A percentile compares a stretch with the other conserved stretches of the same genome.
phyloP scores from a whole-genome alignment of 1,140 invertebrate species.

The Hylaeus volcanicus region DNA sequence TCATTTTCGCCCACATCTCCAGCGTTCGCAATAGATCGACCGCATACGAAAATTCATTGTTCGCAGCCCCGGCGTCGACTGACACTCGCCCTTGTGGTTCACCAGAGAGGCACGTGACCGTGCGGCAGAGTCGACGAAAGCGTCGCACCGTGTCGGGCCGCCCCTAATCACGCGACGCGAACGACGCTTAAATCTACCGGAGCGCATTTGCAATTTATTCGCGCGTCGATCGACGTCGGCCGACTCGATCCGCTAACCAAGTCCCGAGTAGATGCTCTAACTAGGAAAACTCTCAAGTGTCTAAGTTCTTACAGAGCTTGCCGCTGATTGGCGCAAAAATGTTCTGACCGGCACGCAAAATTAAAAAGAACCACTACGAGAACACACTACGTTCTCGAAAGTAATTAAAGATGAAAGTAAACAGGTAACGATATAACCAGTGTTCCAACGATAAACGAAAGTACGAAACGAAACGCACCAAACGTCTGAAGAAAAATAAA shows the following conservation, averaged over 20 bases:
- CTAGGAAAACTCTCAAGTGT: constrained; percentile 41
- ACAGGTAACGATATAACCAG: neutral
- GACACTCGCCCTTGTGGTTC: neutral
- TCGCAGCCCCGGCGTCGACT: neutral
- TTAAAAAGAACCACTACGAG: constrained; percentile 59
- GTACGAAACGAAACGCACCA: neutral
- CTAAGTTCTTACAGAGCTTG: constrained; percentile 56
- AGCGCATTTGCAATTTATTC: neutral
- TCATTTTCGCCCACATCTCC: constrained; percentile 37
- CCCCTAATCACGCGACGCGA: neutral
- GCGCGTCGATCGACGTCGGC: too few relatives aligned
- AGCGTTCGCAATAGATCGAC: too few relatives aligned
- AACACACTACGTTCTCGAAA: constrained; percentile 64
- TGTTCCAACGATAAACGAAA: constrained; percentile 3
- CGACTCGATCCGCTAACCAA: neutral
- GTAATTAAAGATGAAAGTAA: neutral
- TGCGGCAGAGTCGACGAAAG: too few relatives aligned
- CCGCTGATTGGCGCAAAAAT: constrained; percentile 48
- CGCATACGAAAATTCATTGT: neutral
- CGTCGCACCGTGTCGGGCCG: too few relatives aligned
- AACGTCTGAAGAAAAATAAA: constrained; percentile 11
- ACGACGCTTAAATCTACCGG: neutral
- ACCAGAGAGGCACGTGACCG: too few relatives aligned
- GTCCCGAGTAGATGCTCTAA: constrained; percentile 46
- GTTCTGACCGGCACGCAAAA: constrained; percentile 38